These are phyloP conservation scores for Nemurella pictetii DNA, from an alignment of 2,888 invertebrate species.

Conservation along the genomic window DNA sequence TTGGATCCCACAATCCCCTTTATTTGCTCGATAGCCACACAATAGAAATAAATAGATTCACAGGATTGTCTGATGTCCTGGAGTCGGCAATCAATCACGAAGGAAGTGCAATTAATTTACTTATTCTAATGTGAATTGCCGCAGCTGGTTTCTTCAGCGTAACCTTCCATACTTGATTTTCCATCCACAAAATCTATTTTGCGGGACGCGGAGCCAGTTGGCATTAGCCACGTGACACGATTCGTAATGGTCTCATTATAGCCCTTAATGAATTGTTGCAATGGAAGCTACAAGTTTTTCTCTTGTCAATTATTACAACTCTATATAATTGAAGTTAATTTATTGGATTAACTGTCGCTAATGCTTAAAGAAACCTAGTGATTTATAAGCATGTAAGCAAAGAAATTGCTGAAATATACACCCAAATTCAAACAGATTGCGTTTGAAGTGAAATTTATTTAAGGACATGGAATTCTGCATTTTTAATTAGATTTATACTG, in stretches of 20 bases:
- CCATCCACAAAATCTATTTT: not conserved
- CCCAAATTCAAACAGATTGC: not conserved
- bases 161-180: too few relatives aligned
- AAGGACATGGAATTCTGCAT: constrained; percentile 11
- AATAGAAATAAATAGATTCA: too few relatives aligned
- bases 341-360: constrained; percentile 14
- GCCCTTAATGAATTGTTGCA: constrained; percentile 41
- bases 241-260: constrained; percentile 38
- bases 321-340: constrained; percentile 18
- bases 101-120: constrained; percentile 10
- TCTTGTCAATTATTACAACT: constrained; percentile 21
- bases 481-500: not conserved
- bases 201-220: too few relatives aligned
- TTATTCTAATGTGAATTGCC: constrained; percentile 5
- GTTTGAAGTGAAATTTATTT: not conserved
- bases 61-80: not conserved
- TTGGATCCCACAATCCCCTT: too few relatives aligned
- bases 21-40: too few relatives aligned
- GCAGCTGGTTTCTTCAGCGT: not conserved
- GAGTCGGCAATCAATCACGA: not conserved
- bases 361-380: constrained; percentile 13
- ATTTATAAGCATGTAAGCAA: constrained; percentile 5
- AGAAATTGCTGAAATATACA: not conserved
- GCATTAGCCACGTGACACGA: constrained; percentile 37
- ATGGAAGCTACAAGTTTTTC: constrained; percentile 30